These are phyloP conservation scores for Drosophila auraria DNA, from an alignment of 1,140 invertebrate genomes.

Conservation along the genomic window DNA sequence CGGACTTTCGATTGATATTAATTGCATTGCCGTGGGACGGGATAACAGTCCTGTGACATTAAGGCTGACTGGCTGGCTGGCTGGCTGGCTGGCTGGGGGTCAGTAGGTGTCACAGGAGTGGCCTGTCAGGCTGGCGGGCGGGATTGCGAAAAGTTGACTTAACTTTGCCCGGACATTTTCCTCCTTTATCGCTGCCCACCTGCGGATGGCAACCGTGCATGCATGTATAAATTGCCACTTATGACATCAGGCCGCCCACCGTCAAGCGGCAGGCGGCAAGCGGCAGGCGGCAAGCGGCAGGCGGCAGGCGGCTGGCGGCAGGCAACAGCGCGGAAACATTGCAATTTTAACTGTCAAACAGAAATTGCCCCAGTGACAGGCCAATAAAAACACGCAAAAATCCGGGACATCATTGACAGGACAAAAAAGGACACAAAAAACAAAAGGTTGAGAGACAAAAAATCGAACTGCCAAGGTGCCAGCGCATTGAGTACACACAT, in stretches of 20 bases:
- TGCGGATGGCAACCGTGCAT: conserved; percentile 15
- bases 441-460: background rate
- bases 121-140: conserved; percentile 37
- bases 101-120: conserved; percentile 22
- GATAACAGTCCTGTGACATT: conserved; percentile 7
- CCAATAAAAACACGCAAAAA: conserved; percentile 49
- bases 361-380: conserved; percentile 53
- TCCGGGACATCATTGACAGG: conserved; percentile 11
- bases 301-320: background rate
- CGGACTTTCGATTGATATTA: conserved; percentile 75
- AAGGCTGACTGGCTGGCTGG: too few relatives aligned
- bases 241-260: conserved; percentile 34
- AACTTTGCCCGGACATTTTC: conserved; percentile 33
- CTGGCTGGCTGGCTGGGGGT: background rate
- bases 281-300: too few relatives aligned
- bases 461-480: conserved; percentile 2
- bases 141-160: conserved; percentile 47
- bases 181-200: background rate
- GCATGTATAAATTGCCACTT: conserved; percentile 66
- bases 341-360: conserved; percentile 63
- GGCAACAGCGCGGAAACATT: conserved; percentile 43
- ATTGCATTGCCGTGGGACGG: conserved; percentile 50
- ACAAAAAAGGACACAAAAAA: background rate
- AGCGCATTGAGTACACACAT: conserved; percentile 11
- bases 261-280: background rate